These are phyloP conservation scores for Macropus fuliginosus DNA, from an alignment of 2,797 vertebrate species.

Conservation along the genomic window DNA sequence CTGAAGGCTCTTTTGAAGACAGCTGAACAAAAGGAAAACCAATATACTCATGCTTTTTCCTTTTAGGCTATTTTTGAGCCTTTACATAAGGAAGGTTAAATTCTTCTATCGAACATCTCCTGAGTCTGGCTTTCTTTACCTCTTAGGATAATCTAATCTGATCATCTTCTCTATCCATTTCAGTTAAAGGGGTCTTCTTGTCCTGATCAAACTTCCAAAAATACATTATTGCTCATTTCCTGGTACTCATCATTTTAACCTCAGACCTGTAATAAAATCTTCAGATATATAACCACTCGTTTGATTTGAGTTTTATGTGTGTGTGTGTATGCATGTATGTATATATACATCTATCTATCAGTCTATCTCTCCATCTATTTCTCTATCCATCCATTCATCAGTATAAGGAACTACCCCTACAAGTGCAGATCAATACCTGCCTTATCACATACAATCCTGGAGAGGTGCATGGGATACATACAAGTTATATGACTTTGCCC, in stretches of 20 bases:
- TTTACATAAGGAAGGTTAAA: background rate
- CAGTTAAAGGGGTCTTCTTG: background rate
- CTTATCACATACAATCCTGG: too few species aligned
- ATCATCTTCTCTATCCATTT: background rate
- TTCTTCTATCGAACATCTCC: background rate
- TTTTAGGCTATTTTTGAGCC: background rate
- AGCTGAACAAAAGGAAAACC: background rate
- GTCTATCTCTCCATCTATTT: too few species aligned
- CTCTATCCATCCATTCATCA: background rate
- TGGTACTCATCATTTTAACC: background rate
- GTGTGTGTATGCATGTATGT: background rate
- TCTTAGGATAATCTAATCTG: background rate
- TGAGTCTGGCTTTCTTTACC: background rate
- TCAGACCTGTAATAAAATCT: background rate
- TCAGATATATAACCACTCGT: too few species aligned
- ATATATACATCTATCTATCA: background rate
- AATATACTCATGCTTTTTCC: background rate
- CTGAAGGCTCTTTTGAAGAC: background rate
- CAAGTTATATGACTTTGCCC: too few species aligned
- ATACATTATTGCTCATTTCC: background rate
- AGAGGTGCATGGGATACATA: too few species aligned
- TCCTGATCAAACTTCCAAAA: background rate
- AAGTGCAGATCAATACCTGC: too few species aligned
- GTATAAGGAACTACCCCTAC: too few species aligned
- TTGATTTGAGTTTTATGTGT: background rate